Evolutionary conservation across 2,888 invertebrate species (phyloP).

Genomic region (Apotomis capreana): DNA sequence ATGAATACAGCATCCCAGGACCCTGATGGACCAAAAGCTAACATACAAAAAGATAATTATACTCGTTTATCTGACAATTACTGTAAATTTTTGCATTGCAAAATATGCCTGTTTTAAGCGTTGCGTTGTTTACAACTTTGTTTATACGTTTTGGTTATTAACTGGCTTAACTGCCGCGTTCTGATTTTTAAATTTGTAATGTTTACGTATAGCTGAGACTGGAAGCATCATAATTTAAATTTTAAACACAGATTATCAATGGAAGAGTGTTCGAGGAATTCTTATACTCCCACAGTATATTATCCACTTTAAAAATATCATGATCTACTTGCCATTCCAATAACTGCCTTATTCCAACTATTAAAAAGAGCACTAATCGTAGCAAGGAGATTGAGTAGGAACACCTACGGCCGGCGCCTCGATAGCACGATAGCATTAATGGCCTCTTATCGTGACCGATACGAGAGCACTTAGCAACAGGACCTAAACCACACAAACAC

Average conservation of each 20-base stretch:
- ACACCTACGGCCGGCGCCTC: slow-evolving; percentile 70
- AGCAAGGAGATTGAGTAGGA: background rate
- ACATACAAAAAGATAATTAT: too few relatives aligned
- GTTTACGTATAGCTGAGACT: background rate
- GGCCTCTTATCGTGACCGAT: slow-evolving; percentile 74
- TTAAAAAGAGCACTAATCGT: slow-evolving; percentile 1
- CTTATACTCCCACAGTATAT: slow-evolving; percentile 24
- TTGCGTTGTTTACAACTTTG: too few relatives aligned
- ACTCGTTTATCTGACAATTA: too few relatives aligned
- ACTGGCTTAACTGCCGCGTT: too few relatives aligned
- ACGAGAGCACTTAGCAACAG: slow-evolving; percentile 54
- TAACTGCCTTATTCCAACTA: background rate
- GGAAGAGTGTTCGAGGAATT: background rate
- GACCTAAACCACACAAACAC: slow-evolving; percentile 41
- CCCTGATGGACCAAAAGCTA: too few relatives aligned
- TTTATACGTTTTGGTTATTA: too few relatives aligned
- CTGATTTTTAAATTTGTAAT: background rate
- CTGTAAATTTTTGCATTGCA: too few relatives aligned
- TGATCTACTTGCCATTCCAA: background rate
- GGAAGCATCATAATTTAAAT: background rate
- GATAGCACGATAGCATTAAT: slow-evolving; percentile 80
- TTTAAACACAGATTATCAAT: slow-evolving; percentile 14
- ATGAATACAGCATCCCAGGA: too few relatives aligned
- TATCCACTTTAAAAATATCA: slow-evolving; percentile 8
- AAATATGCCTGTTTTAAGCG: too few relatives aligned